These are phyloP conservation scores for Cephus rjabovi DNA, from an alignment of 2,888 invertebrate species.

Conservation along the genomic window DNA sequence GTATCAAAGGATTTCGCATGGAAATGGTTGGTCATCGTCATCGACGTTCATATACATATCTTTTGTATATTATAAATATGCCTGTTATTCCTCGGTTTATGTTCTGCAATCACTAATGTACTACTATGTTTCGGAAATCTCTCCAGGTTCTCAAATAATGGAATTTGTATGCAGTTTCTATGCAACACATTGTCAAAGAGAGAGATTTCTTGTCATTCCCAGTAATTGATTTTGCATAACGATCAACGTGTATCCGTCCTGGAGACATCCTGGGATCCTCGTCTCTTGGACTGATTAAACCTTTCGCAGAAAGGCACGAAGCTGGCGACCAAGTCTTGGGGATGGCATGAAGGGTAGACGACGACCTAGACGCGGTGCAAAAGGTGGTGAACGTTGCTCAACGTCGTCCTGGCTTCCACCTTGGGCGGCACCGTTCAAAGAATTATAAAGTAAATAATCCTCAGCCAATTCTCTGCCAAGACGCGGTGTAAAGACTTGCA, in stretches of 20 bases:
- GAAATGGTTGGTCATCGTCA: background rate
- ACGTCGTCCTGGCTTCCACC: constrained; percentile 50
- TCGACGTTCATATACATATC: background rate
- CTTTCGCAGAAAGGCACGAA: constrained; percentile 37
- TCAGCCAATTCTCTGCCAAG: constrained; percentile 58
- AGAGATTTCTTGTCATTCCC: background rate
- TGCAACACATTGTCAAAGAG: background rate
- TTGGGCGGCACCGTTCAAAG: constrained; percentile 27
- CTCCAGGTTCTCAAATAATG: background rate
- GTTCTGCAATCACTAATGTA: background rate
- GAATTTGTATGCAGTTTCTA: background rate
- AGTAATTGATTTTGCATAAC: background rate
- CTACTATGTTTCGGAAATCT: background rate
- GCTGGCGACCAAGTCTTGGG: constrained; percentile 49
- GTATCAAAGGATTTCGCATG: background rate
- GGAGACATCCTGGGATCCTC: background rate
- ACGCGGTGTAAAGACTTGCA: constrained; percentile 63
- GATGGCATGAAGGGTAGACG: constrained; percentile 51
- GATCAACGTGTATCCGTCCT: background rate
- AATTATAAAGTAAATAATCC: constrained; percentile 36
- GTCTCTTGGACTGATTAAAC: constrained; percentile 17
- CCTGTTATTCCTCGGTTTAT: background rate
- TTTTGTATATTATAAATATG: background rate
- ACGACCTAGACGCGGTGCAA: constrained; percentile 58
- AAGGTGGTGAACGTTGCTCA: constrained; percentile 49